Base-by-base conservation (phyloP, 2,888 invertebrate species). In the Eristalinus aeneus region DNA sequence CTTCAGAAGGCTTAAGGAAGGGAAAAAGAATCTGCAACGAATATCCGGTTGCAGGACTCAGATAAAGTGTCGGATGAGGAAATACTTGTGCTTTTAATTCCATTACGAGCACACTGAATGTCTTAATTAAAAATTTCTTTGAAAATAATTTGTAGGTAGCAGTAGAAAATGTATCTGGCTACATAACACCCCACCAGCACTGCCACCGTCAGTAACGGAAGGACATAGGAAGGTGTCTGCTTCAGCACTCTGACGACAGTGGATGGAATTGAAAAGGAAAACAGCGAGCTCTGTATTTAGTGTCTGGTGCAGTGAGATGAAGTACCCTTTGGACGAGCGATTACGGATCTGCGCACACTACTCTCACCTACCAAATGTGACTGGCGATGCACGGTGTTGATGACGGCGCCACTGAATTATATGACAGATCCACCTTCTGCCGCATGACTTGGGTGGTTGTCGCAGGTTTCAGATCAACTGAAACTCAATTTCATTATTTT, bases 41-140 rank as follows among this genome's bases (percentile, higher is more conserved):
- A 22, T 39, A 84, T 74, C 60, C 60, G 22, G 22, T 61, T 61
- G 1, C 64, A 65, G 36, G 11, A 20, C 58, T 23, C 65, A 54
- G 39, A 69, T 60, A 60, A 78, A 78, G 75, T 80, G 69, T 75
- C 80, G n/a, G 79, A 79, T 79, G 46, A 32, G 46, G 64, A 67
- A 72, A 75, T 80, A 72, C 76, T 67, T 80, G 71, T 80, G 72
- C 76, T 67, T 85, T 80, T 85, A 85, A 85, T 80, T 80, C 84
- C 72, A 80, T 80, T 85, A 76, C 65, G 46, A 67, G 80, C 31
- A 72, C 72, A 73, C 76, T 63, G 72, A 75, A 88, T 74, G 84
- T 88, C 88, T 86, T 88, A 88, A 88, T 88, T 88, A 88, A 86
- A 77, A 84, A 69, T 79, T 85, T 77, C 85, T 83, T 88, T 82